A percentile compares a stretch with the other conserved stretches of the same genome.
These are phyloP conservation scores for Cantharis rufa DNA, from an alignment of 2,888 invertebrate species.

Conservation along the genomic window DNA sequence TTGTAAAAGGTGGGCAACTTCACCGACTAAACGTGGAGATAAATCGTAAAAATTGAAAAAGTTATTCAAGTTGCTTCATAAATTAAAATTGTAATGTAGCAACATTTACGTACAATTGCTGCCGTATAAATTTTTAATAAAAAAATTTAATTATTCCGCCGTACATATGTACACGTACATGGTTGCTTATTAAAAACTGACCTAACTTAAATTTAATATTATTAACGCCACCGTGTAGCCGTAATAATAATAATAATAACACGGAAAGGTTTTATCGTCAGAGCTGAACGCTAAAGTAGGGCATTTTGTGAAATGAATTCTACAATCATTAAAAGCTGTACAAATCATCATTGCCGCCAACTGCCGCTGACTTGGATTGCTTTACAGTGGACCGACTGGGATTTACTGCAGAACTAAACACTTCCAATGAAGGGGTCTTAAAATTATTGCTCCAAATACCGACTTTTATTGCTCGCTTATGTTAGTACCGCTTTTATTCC, in stretches of 20 bases:
- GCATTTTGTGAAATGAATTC: conserved; percentile 39
- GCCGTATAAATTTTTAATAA: not conserved
- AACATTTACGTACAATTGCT: not conserved
- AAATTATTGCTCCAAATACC: conserved; percentile 35
- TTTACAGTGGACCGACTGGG: conserved; percentile 49
- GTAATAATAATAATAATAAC: conserved; percentile 24
- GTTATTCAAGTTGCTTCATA: not conserved
- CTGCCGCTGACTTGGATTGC: conserved; percentile 53
- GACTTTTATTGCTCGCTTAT: conserved; percentile 40
- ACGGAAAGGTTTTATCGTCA: conserved; percentile 29
- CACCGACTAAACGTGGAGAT: not conserved
- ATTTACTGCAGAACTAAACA: conserved; percentile 51
- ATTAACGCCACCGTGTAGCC: not conserved
- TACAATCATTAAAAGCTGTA: conserved; percentile 51
- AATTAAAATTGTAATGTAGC: not conserved
- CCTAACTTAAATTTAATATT: not conserved
- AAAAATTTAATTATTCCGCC: not conserved
- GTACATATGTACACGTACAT: not conserved
- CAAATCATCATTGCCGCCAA: conserved; percentile 53
- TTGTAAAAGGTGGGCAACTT: not conserved
- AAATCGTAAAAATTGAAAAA: not conserved
- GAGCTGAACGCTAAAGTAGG: conserved; percentile 34
- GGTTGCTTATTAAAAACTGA: not conserved
- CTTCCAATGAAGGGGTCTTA: conserved; percentile 42
- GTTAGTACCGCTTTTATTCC: conserved; percentile 17